Evolutionary conservation across 2,113 vertebrate species (phyloP).

Genomic region (Eira barbara): DNA sequence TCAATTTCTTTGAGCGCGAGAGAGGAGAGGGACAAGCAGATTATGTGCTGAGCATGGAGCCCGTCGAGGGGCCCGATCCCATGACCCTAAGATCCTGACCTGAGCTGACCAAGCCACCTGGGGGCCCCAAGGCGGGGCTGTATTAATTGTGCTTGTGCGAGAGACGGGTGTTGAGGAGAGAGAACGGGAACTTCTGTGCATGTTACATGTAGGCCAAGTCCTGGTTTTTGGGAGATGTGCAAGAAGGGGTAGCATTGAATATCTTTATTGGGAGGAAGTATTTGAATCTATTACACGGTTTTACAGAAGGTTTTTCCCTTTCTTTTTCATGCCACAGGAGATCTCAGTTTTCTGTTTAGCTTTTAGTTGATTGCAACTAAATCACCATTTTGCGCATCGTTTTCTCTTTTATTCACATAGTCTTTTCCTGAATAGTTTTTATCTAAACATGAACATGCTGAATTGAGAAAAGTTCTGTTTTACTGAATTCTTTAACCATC

Average conservation of each 20-base stretch:
- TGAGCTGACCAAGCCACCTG: not conserved
- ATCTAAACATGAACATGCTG: not conserved
- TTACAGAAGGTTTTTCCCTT: not conserved
- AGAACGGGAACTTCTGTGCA: not conserved
- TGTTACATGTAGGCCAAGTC: not conserved
- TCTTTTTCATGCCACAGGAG: not conserved
- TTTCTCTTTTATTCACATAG: not conserved
- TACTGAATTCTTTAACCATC: not conserved
- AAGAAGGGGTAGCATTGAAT: not conserved
- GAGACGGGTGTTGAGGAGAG: not conserved
- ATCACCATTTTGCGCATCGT: not conserved
- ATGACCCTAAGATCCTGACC: not conserved
- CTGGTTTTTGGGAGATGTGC: not conserved
- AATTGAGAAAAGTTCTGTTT: not conserved
- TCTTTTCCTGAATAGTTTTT: not conserved
- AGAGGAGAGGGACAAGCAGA: not conserved
- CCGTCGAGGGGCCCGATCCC: rapidly evolving
- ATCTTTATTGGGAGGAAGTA: not conserved
- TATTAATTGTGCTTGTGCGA: not conserved
- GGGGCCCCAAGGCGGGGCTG: not conserved
- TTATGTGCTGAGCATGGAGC: not conserved
- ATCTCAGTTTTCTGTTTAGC: not conserved
- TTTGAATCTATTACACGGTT: not conserved
- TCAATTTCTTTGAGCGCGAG: not conserved
- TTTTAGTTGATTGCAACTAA: not conserved